Evolutionary conservation across 2,888 invertebrate species (phyloP).

Genomic region (Panopea generosa): DNA sequence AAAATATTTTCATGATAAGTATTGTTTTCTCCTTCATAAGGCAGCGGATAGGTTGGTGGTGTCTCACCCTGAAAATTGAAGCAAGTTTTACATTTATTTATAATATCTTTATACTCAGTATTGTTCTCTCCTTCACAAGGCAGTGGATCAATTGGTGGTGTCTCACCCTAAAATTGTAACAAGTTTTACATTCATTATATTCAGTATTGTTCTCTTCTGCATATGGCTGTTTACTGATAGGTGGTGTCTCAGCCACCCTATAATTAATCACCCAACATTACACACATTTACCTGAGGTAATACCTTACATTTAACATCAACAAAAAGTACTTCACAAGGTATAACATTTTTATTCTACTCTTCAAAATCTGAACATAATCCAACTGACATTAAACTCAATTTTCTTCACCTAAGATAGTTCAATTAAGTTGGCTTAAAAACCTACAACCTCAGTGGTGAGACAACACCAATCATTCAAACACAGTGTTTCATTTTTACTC

Average conservation of each 20-base stretch:
- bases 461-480: no score
- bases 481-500: no score
- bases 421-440: no score
- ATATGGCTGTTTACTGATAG: constrained; percentile 57
- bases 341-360: no score
- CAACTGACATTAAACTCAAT: no score
- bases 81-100: not conserved
- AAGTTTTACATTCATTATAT: not conserved
- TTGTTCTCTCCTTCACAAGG: constrained; percentile 43
- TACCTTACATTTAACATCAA: no score
- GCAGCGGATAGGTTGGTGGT: constrained; percentile 63
- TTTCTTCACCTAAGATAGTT: no score
- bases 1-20: not conserved
- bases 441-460: no score
- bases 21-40: constrained; percentile 38
- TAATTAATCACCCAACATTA: not conserved
- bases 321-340: no score
- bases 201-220: constrained; percentile 31
- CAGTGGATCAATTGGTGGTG: constrained; percentile 62
- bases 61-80: constrained; percentile 63
- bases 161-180: constrained; percentile 63
- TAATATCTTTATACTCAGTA: not conserved
- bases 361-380: no score
- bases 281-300: not conserved
- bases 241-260: constrained; percentile 27